A percentile compares a stretch with the other conserved stretches of the same genome.
Conservation (phyloP, 2,888 invertebrate genomes). For the Dusona sp. region DNA sequence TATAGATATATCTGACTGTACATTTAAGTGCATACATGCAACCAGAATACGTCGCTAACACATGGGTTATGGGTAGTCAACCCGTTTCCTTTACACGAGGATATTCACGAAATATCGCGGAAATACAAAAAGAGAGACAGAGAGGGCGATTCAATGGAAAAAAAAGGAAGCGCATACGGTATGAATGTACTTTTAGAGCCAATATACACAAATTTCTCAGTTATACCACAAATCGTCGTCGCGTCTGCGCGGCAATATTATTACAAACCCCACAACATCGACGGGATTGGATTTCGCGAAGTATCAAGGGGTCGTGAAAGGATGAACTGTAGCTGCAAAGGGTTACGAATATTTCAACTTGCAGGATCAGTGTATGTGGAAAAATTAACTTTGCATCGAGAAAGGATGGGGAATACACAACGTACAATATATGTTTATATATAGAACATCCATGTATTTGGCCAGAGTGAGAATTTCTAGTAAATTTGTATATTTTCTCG, state of each 20-base stretch:
- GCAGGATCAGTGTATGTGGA: conserved; percentile 28
- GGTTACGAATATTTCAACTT: conserved; percentile 8
- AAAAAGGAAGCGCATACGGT: background rate
- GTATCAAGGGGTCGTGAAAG: background rate
- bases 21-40: conserved; percentile 22
- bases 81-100: conserved; percentile 48
- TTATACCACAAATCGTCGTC: conserved; percentile 31
- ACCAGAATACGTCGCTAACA: conserved; percentile 23
- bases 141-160: conserved; percentile 4
- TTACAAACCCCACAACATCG: conserved; percentile 37
- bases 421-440: background rate
- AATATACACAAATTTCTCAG: conserved; percentile 34
- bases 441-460: background rate
- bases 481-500: conserved; percentile 63
- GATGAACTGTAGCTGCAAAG: background rate
- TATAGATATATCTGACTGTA: conserved; percentile 5
- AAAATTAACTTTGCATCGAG: conserved; percentile 63
- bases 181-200: background rate
- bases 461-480: conserved; percentile 27
- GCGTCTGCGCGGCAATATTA: conserved; percentile 21
- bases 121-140: conserved; percentile 1
- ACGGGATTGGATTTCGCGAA: conserved; percentile 53
- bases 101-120: conserved; percentile 48
- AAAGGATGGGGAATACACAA: conserved; percentile 2
- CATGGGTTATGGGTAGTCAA: conserved; percentile 51